Conservation (phyloP, 2,888 invertebrate species). For the Gandaritis pyraliata region DNA sequence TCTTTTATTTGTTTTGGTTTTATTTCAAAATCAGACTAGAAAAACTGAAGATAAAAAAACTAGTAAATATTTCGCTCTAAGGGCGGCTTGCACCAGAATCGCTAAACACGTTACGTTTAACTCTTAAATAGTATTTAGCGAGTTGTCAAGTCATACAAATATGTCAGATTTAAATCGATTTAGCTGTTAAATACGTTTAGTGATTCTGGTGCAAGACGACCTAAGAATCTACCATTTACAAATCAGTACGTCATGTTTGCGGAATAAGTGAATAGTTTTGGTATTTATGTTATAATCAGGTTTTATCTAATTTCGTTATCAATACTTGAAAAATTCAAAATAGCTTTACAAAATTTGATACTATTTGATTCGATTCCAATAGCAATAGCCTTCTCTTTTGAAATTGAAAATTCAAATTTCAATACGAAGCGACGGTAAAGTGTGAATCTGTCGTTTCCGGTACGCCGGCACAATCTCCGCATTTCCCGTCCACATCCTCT, state of each 20-base stretch:
- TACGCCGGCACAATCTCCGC: constrained; percentile 32
- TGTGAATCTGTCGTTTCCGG: constrained; percentile 33
- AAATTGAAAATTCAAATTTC: constrained; percentile 37
- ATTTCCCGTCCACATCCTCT: constrained; percentile 34
- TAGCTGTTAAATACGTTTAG: too few species aligned
- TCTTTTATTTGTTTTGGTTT: not conserved
- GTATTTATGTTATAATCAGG: too few species aligned
- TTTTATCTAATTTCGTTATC: constrained; percentile 1
- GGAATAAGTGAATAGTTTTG: too few species aligned
- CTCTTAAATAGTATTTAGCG: too few species aligned
- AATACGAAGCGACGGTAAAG: constrained; percentile 24
- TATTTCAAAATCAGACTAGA: not conserved
- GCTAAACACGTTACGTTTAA: too few species aligned
- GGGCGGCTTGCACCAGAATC: too few species aligned
- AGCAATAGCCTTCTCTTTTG: constrained; percentile 17
- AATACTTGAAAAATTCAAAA: not conserved
- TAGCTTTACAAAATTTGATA: not conserved
- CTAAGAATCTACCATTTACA: too few species aligned
- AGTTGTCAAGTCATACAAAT: too few species aligned
- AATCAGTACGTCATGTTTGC: too few species aligned
- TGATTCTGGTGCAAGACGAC: too few species aligned
- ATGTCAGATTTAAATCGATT: too few species aligned
- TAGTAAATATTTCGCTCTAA: too few species aligned
- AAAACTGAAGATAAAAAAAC: not conserved
- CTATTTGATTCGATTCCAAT: constrained; percentile 4